Conservation (phyloP, 2,113 vertebrate genomes). For the Rallus limicola region DNA sequence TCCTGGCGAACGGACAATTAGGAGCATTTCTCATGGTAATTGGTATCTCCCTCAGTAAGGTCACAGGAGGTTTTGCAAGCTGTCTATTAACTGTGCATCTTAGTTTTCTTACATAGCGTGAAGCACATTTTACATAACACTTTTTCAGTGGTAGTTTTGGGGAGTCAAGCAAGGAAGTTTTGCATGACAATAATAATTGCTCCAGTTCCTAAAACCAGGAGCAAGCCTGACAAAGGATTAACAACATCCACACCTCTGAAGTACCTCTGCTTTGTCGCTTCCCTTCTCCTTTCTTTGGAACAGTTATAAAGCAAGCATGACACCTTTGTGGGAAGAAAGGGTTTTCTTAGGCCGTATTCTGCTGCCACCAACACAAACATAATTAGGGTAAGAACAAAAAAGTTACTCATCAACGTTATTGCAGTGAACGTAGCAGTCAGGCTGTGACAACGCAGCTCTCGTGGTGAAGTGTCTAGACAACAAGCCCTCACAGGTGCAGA, state of each 20-base stretch:
- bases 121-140: background rate
- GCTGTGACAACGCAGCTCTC: constrained; percentile 1
- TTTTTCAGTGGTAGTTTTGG: background rate
- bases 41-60: background rate
- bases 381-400: background rate
- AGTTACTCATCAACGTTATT: background rate
- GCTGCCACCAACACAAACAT: background rate
- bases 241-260: background rate
- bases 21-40: constrained; percentile 30
- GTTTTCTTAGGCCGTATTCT: background rate
- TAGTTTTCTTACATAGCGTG: background rate
- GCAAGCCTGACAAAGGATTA: background rate
- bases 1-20: constrained; percentile 16
- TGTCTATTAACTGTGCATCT: constrained; percentile 2
- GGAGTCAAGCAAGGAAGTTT: background rate
- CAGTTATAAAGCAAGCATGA: background rate
- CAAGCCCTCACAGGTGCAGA: background rate
- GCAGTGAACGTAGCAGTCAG: background rate
- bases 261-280: background rate
- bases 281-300: background rate
- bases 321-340: background rate
- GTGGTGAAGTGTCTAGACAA: background rate
- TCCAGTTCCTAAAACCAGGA: background rate
- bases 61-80: background rate
- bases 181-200: background rate